Percentiles rank a stretch among this genome's conserved stretches.
phyloP scores from a whole-genome alignment of 2,113 vertebrate species.

The Ciconia maguari region DNA sequence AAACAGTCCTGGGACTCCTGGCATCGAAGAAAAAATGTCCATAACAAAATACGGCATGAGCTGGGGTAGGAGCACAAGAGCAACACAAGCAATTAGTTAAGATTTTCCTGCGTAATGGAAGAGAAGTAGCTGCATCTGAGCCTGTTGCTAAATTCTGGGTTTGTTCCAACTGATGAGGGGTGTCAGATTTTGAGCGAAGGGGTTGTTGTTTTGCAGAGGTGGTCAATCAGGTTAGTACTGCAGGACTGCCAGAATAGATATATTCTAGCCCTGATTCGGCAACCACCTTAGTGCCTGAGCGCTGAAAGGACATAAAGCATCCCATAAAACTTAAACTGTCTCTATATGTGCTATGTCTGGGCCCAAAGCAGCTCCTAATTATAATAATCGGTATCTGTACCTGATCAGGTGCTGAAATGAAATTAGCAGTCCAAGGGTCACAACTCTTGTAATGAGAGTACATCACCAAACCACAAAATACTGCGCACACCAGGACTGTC shows the following conservation, averaged over 20 bases:
- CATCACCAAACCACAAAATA: conserved; percentile 85
- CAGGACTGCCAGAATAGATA: neutral
- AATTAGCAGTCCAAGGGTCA: conserved; percentile 83
- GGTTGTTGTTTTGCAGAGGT: neutral
- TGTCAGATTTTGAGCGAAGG: neutral
- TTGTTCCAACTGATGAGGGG: neutral
- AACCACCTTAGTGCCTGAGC: neutral
- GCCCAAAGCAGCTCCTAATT: neutral
- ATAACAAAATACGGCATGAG: conserved; percentile 89
- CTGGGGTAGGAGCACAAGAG: conserved; percentile 46
- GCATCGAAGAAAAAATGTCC: conserved; percentile 79
- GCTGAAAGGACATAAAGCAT: neutral
- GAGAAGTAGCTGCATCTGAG: neutral
- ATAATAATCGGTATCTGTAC: conserved; percentile 32
- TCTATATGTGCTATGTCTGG: fast-evolving
- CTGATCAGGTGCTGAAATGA: conserved; percentile 85
- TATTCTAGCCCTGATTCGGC: neutral
- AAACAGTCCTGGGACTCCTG: conserved; percentile 86
- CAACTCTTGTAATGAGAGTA: conserved; percentile 78
- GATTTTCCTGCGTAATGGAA: neutral
- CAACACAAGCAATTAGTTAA: neutral
- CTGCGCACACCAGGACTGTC: conserved; percentile 77
- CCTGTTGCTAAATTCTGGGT: neutral
- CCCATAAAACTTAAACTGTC: neutral
- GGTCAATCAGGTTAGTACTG: neutral